Percentiles rank a stretch among this genome's conserved stretches.
These are phyloP conservation scores for Stramonita haemastoma DNA, from an alignment of 2,888 invertebrate species.

Conservation along the genomic window DNA sequence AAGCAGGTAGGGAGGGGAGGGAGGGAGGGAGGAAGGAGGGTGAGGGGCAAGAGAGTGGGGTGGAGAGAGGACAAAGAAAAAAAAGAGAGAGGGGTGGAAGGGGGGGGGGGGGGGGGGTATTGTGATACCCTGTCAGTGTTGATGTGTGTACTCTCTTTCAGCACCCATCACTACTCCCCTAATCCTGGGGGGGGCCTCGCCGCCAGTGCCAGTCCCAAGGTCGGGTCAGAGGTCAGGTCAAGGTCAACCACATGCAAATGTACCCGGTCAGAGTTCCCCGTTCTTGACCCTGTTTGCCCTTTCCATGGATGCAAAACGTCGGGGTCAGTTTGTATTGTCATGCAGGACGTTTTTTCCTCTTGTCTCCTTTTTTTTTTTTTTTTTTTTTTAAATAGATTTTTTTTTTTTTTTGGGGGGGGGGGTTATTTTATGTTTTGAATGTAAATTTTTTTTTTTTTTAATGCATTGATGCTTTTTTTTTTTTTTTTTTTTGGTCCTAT, in stretches of 20 bases:
- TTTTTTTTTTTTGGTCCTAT: too few species aligned
- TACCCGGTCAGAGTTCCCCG: conserved; percentile 55
- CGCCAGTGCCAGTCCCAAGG: conserved; percentile 47
- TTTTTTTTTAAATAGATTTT: background rate
- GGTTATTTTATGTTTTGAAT: too few species aligned
- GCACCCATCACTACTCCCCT: conserved; percentile 68
- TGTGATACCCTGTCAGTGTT: background rate
- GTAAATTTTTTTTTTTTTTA: too few species aligned
- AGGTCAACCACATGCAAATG: conserved; percentile 52
- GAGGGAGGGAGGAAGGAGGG: background rate
- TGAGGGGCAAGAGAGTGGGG: background rate
- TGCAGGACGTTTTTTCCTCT: background rate
- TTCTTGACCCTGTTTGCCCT: conserved; percentile 76
- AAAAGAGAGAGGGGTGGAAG: background rate
- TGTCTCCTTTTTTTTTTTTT: background rate
- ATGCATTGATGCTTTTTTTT: too few species aligned
- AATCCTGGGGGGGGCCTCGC: conserved; percentile 74
- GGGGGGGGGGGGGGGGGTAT: background rate
- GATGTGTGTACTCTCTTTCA: conserved; percentile 52
- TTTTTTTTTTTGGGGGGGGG: background rate
- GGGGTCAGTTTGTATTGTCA: conserved; percentile 73
- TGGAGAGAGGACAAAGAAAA: background rate
- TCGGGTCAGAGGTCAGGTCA: conserved; percentile 57
- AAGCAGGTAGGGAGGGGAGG: background rate
- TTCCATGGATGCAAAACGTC: conserved; percentile 77